Base-by-base conservation (phyloP, 1,140 invertebrate genomes). In the Pomacea maculata region DNA sequence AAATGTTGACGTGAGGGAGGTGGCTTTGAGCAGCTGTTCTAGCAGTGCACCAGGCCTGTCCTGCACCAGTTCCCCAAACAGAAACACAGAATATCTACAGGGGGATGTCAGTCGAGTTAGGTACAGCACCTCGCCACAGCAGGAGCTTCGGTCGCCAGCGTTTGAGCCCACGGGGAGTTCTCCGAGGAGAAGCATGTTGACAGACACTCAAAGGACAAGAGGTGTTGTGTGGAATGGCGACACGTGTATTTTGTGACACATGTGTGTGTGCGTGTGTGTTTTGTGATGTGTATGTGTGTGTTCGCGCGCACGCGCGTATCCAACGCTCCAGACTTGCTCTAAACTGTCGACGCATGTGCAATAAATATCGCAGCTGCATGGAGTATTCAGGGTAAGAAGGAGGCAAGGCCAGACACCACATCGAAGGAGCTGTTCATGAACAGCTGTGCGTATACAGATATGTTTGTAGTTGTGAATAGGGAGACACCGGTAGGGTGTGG, bases 1-100 rank as follows among this genome's bases (percentile, higher is more conserved):
- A 45, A 78, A 29, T 45, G 65, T 78, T n/a, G 70, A 78, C 77
- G 52, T 78, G 65, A 67, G 70, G 65, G 70, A 78, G 65, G 54
- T 78, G 45, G 70, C 54, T n/a, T 57, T 61, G 11, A 61, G 57
- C 57, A 6, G 15, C 8, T 61, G 1, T 61, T 4, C 57, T 6
- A 17, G 15, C 57, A 61, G 9, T 17, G 57, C 57, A 61, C 45
- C 73, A 3, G 52, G 52, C 25, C 52, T 57, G 17, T 54, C 1
- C 52, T n/a, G 3, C 9, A 52, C 67, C 45, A 25, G n/a, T 6
- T 67, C 77, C 2, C 25, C 75, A 25, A 52, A 2, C 52, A 55
- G 73, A 25, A 74, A 34, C 52, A 57, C 21, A 57, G 52, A n/a
- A 55, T 57, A 6, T 52, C 17, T 21, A 55, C 45, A 54, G 73